A percentile compares a stretch with the other conserved stretches of the same genome.
phyloP scores from a whole-genome alignment of 2,113 vertebrate genomes.

The Ammodytes marinus region DNA sequence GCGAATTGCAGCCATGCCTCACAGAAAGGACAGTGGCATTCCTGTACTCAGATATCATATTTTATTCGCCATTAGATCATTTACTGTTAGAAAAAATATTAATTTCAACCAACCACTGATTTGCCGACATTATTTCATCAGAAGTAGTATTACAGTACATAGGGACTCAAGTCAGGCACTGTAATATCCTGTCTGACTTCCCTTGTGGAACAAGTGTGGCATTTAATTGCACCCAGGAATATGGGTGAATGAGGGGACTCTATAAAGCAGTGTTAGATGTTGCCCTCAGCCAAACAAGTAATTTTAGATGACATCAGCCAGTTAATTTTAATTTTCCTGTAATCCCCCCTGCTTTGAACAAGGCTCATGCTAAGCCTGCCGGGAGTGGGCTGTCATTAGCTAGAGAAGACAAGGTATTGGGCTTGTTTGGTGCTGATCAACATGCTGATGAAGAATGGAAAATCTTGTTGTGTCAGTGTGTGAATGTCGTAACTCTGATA shows the following conservation, averaged over 20 bases:
- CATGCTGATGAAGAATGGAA: constrained; percentile 42
- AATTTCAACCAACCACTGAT: constrained; percentile 17
- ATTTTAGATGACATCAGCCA: constrained; percentile 66
- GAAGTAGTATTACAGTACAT: neutral
- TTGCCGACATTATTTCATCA: constrained; percentile 22
- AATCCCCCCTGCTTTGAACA: constrained; percentile 59
- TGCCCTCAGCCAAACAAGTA: constrained; percentile 40
- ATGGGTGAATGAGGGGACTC: constrained; percentile 23
- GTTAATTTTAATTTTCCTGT: constrained; percentile 62
- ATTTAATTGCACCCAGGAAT: constrained; percentile 59
- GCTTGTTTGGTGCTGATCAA: constrained; percentile 56
- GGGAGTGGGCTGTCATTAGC: constrained; percentile 54
- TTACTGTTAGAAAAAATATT: constrained; percentile 11
- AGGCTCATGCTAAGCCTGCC: constrained; percentile 45
- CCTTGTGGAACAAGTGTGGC: constrained; percentile 34
- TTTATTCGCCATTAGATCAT: constrained; percentile 33
- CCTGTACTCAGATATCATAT: constrained; percentile 27
- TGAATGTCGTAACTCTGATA: too few relatives aligned
- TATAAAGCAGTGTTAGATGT: constrained; percentile 29
- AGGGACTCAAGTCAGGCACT: constrained; percentile 42
- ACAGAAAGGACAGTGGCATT: constrained; percentile 22
- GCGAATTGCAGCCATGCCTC: constrained; percentile 40
- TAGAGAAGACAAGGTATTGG: constrained; percentile 31
- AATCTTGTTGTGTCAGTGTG: neutral
- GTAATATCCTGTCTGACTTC: constrained; percentile 18